A percentile compares a stretch with the other conserved stretches of the same genome.
Evolutionary conservation across 2,888 invertebrate genomes (phyloP).

Genomic region (Agonopterix heracliana): DNA sequence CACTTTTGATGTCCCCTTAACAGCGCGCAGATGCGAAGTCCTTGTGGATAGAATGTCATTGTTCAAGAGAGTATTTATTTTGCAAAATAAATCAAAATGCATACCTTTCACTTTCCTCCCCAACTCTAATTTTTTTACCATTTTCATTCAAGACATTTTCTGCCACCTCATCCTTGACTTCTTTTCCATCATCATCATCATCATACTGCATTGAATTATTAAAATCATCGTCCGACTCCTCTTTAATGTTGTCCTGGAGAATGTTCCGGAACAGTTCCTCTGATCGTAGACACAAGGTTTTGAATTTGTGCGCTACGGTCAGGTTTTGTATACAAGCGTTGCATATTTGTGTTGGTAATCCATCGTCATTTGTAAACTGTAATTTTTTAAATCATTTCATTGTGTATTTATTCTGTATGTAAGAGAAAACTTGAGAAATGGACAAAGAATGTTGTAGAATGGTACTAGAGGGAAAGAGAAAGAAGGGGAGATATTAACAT

Average conservation of each 20-base stretch:
- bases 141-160: not conserved
- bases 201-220: slow-evolving; percentile 9
- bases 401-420: no score
- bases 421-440: no score
- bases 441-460: no score
- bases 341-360: slow-evolving; percentile 36
- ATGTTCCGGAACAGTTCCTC: slow-evolving; percentile 28
- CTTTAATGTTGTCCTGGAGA: slow-evolving; percentile 17
- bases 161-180: slow-evolving; percentile 9
- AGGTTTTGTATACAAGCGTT: slow-evolving; percentile 28
- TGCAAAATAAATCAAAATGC: no score
- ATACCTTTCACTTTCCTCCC: slow-evolving; percentile 8
- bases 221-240: slow-evolving; percentile 11
- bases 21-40: no score
- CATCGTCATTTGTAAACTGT: slow-evolving; percentile 25
- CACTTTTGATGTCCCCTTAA: no score
- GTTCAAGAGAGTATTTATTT: no score
- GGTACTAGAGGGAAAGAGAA: no score
- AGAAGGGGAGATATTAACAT: no score
- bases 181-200: slow-evolving; percentile 11
- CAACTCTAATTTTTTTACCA: not conserved
- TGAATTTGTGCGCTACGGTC: slow-evolving; percentile 34
- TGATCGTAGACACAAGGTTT: slow-evolving; percentile 31
- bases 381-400: slow-evolving; percentile 5
- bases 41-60: no score